Percentiles rank a stretch among this genome's conserved stretches.
These are phyloP conservation scores for Nematostella vectensis DNA, from an alignment of 92 coral and sea anemone genomes.

Conservation along the genomic window DNA sequence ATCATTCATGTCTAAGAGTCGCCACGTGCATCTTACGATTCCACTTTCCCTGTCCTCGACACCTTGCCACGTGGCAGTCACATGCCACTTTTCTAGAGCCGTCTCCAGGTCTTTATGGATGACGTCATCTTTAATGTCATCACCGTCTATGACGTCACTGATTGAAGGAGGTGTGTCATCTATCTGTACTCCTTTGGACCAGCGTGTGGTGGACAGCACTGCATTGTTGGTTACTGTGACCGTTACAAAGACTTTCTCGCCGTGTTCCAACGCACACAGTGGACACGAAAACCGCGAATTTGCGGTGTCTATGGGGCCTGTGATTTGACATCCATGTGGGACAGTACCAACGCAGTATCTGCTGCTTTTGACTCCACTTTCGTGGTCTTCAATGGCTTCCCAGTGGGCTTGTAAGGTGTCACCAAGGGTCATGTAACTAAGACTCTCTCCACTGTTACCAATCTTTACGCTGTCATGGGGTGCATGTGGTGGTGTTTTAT, in stretches of 20 bases:
- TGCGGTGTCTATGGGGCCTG: conserved; percentile 35
- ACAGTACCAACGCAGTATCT: conserved; percentile 68
- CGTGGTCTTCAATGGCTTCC: conserved; percentile 56
- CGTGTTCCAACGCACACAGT: conserved; percentile 44
- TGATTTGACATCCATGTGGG: conserved; percentile 62
- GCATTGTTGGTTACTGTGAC: conserved; percentile 68
- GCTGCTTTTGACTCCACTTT: conserved; percentile 50
- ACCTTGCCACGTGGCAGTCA: conserved; percentile 80
- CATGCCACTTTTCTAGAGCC: conserved; percentile 58
- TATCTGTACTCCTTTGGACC: conserved; percentile 74
- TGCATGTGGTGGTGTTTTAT: conserved; percentile 56
- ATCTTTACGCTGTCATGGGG: conserved; percentile 35
- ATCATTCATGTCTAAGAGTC: conserved; percentile 35
- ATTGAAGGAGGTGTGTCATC: conserved; percentile 78
- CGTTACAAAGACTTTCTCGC: conserved; percentile 51
- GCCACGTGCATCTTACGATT: conserved; percentile 58
- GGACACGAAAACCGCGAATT: conserved; percentile 35
- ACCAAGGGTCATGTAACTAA: conserved; percentile 37
- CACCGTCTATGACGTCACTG: conserved; percentile 72
- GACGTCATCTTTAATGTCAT: conserved; percentile 23
- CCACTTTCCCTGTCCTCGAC: conserved; percentile 78
- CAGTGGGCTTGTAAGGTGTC: conserved; percentile 48
- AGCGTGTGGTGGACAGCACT: conserved; percentile 42
- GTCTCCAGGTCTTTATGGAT: conserved; percentile 47
- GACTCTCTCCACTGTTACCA: conserved; percentile 22